Evolutionary conservation across 2,113 vertebrate genomes (phyloP), one percentile per base, ranked within the genome.

Genomic region (Rhea pennata): DNA sequence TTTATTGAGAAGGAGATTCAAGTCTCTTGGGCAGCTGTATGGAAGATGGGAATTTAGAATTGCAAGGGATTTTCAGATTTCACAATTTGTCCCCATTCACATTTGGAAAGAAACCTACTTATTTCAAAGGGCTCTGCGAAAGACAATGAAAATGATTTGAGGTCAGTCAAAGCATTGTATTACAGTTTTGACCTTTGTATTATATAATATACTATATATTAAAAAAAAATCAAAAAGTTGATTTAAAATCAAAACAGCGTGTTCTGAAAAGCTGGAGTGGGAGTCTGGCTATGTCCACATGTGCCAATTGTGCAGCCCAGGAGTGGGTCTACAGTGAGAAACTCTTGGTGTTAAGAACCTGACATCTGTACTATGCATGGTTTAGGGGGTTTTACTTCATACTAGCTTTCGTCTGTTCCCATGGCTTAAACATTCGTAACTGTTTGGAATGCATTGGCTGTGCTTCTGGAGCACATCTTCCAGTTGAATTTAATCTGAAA

Each of bases 381-480:
- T 95, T 95, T 95, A 1, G 1, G 75, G 87, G 71, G 1, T 33
- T 84, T 94, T 89, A 40, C 86, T 97, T 89, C 81, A 89, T 93
- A 95, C 93, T 83, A 94, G 48, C 58, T 95, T 82, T 65, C 92
- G 70, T 95, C 87, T 94, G 91, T 96, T 96, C 95, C 96, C 96
- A 97, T 91, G 95, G 93, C 73, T 95, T 95, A 89, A 89, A 65
- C 77, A 91, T 95, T 91, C 16, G 0, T 70, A 90, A 51, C 48
- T 89, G 83, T 80, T 94, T 94, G 91, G 91, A 94, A 89, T 53
- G 19, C 71, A 97, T 96, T 97, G 95, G 89, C 54, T 79, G 91
- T 91, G 91, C 91, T 97, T 97, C 96, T 96, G 96, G 94, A 96
- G 95, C 89, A 92, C 96, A 97, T 97, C 93, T 91, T 96, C 93